Base-by-base conservation (phyloP, 2,113 vertebrate species). In the Gymnorhina tibicen region DNA sequence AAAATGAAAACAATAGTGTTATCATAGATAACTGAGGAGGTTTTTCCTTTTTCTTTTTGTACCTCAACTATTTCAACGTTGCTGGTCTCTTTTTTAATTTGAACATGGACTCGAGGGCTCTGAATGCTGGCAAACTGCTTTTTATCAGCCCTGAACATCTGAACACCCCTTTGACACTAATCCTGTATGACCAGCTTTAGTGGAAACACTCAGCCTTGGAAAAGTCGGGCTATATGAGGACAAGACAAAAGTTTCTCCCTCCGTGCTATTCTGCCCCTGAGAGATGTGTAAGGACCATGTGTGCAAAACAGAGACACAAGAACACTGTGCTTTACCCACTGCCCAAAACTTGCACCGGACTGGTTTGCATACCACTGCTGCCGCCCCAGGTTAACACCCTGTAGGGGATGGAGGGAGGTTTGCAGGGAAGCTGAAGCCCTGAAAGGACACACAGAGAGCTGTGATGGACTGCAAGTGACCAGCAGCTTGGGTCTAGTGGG, bases 61-160 rank as follows among this genome's bases (percentile, higher is more conserved):
- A n/a, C n/a, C 23, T 92, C 93, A 82, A 92, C 77, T 89, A 69
- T 72, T 96, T 95, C 58, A 87, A 91, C 8, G 4, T 73, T 68
- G 10, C 14, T 81, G 44, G 50, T 67, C 62, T 87, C 66, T 62
- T 82, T 89, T 87, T 87, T 28, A 59, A 79, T 85, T 88, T 77
- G 77, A 85, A 55, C 49, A 11, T 62, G 79, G 76, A 16, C 67
- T 91, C 1, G 3, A 94, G 85, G 39, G 30, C 80, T 89, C 49
- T 72, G 76, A 94, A 93, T 41, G 46, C 79, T 74, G 83, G 78
- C 47, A 95, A 94, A 86, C 53, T 4, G 6, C 60, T 91, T 94
- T 91, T 97, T 97, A 95, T 97, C 96, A 96, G 87, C 30, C 73
- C 78, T 77, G 53, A 97, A 96, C 83, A 97, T 95, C 95, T 97